Conservation (phyloP, 2,888 invertebrate genomes). For the Acanthosoma haemorrhoidale region DNA sequence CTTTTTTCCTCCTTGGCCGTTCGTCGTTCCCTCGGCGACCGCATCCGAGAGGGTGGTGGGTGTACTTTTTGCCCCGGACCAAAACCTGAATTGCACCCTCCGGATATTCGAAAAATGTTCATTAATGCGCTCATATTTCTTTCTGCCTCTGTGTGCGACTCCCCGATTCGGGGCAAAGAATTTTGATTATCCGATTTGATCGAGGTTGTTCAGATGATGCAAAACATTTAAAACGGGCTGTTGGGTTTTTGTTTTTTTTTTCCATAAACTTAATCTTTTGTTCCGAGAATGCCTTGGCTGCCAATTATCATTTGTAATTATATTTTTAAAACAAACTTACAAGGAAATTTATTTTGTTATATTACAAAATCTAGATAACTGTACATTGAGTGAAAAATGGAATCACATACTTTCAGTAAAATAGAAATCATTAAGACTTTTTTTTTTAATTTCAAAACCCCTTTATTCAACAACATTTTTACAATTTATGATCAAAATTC, state of each 20-base stretch:
- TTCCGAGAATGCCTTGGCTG: too few species aligned
- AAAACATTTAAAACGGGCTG: neutral
- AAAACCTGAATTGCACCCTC: constrained; percentile 15
- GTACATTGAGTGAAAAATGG: too few species aligned
- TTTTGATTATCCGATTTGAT: constrained; percentile 27
- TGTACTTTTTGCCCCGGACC: neutral
- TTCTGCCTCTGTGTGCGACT: neutral
- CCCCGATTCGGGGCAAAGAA: constrained; percentile 11
- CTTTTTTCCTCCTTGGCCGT: constrained; percentile 15
- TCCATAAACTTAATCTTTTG: neutral
- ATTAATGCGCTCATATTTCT: constrained; percentile 22
- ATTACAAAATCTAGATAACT: too few species aligned
- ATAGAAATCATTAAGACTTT: too few species aligned
- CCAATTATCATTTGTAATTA: too few species aligned
- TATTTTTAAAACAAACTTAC: too few species aligned
- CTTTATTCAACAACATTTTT: too few species aligned
- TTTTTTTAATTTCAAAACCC: too few species aligned
- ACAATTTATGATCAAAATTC: too few species aligned
- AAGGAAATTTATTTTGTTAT: too few species aligned
- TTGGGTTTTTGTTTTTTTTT: neutral
- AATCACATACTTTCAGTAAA: too few species aligned
- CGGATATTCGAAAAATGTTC: constrained; percentile 26
- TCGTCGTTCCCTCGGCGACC: constrained; percentile 2
- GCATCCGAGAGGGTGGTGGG: neutral
- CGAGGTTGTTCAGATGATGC: neutral